Evolutionary conservation across 2,797 vertebrate genomes (phyloP).

Genomic region (Hippopotamyrus pictus): DNA sequence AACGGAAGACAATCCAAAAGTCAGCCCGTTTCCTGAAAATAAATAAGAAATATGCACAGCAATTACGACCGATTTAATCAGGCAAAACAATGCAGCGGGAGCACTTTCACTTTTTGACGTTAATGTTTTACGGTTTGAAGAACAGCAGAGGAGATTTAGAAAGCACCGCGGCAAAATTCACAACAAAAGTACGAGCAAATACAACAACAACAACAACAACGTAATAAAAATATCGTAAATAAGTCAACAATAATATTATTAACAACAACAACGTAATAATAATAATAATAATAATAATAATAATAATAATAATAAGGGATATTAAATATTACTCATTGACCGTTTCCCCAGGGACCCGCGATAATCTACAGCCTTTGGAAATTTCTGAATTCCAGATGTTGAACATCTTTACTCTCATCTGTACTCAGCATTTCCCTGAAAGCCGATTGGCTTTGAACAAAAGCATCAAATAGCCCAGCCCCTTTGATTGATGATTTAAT

Average conservation of each 20-base stretch:
- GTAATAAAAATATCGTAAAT: neutral
- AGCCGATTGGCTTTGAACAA: slow-evolving; percentile 77
- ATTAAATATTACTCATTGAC: slow-evolving; percentile 62
- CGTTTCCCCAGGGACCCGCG: slow-evolving; percentile 67
- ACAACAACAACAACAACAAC: neutral
- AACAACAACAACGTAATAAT: slow-evolving; percentile 13
- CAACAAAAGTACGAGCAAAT: neutral
- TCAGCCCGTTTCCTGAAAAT: slow-evolving; percentile 12
- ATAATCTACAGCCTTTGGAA: slow-evolving; percentile 74
- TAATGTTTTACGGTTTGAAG: slow-evolving; percentile 1
- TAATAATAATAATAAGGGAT: neutral
- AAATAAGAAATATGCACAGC: neutral
- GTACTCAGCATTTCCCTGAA: slow-evolving; percentile 56
- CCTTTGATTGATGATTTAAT: slow-evolving; percentile 98
- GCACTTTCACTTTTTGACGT: neutral
- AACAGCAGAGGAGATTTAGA: neutral
- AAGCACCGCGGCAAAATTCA: neutral
- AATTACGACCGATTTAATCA: neutral
- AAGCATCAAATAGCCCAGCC: slow-evolving; percentile 73
- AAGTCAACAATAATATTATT: slow-evolving; percentile 11
- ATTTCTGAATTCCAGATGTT: slow-evolving; percentile 79
- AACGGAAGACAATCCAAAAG: neutral
- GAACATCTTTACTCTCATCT: slow-evolving; percentile 72
- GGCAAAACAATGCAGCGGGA: neutral
- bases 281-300: slow-evolving; percentile 20